These are phyloP conservation scores for Oreochromis tanganicae DNA, from an alignment of 2,113 vertebrate species.

Conservation along the genomic window DNA sequence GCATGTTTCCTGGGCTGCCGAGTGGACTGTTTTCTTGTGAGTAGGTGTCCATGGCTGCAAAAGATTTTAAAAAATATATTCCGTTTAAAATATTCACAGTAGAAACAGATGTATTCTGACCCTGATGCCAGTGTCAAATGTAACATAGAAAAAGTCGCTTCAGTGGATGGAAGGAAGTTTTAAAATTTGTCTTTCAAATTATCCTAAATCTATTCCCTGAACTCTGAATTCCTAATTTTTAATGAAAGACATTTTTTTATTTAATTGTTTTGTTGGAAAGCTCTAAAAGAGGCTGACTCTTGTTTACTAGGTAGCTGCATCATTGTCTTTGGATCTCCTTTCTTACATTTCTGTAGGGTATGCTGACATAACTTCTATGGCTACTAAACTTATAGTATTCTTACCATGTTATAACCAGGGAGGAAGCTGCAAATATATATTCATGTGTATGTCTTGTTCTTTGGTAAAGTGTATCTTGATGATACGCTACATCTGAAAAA, in stretches of 20 bases:
- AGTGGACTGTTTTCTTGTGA: conserved; percentile 54
- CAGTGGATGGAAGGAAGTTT: background rate
- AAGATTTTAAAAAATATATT: background rate
- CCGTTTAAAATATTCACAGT: background rate
- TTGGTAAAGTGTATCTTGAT: background rate
- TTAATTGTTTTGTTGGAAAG: background rate
- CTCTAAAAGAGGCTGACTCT: background rate
- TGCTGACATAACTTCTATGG: background rate
- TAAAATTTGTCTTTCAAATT: background rate
- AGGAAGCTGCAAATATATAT: background rate
- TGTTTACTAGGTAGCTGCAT: background rate
- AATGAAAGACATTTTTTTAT: background rate
- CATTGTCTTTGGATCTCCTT: background rate
- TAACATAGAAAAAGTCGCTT: background rate
- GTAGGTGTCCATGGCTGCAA: conserved; percentile 72
- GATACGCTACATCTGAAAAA: background rate
- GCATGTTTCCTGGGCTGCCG: conserved; percentile 78
- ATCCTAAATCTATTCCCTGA: background rate
- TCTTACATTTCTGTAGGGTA: background rate
- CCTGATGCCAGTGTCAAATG: background rate
- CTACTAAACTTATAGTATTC: background rate
- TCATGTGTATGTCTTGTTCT: background rate
- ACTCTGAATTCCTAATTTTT: background rate
- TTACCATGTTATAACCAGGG: background rate
- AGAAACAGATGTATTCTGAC: background rate